Conservation (phyloP, 2,113 vertebrate species). For the Stegastes partitus region DNA sequence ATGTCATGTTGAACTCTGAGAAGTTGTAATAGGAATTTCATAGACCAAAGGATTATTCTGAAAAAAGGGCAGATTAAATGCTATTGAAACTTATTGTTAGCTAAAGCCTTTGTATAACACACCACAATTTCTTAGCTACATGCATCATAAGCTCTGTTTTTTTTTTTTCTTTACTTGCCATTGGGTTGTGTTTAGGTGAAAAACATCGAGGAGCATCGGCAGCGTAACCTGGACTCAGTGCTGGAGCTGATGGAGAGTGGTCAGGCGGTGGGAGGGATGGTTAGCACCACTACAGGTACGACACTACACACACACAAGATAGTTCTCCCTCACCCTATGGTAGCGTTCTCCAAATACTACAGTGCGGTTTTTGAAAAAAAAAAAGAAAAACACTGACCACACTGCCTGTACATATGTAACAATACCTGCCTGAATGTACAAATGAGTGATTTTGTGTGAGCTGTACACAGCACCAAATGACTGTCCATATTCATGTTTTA, state of each 20-base stretch:
- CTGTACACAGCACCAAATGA: neutral
- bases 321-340: neutral
- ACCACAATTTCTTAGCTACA: neutral
- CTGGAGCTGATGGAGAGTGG: slow-evolving; percentile 98
- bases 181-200: slow-evolving; percentile 88
- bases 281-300: slow-evolving; percentile 97
- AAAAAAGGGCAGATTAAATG: no score
- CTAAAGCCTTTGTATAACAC: neutral
- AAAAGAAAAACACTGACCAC: neutral
- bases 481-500: neutral
- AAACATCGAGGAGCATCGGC: slow-evolving; percentile 96
- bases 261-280: slow-evolving; percentile 98
- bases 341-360: neutral
- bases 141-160: neutral
- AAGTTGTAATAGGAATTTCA: no score
- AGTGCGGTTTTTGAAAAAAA: neutral
- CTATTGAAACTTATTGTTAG: no score
- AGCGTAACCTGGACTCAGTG: slow-evolving; percentile 94
- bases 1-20: no score
- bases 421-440: neutral
- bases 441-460: neutral
- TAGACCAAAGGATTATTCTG: no score
- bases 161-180: neutral
- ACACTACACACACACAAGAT: neutral
- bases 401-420: slow-evolving; percentile 3